phyloP scores from a whole-genome alignment of 2,113 vertebrate genomes.

The Chaetorhynchus papuensis region DNA sequence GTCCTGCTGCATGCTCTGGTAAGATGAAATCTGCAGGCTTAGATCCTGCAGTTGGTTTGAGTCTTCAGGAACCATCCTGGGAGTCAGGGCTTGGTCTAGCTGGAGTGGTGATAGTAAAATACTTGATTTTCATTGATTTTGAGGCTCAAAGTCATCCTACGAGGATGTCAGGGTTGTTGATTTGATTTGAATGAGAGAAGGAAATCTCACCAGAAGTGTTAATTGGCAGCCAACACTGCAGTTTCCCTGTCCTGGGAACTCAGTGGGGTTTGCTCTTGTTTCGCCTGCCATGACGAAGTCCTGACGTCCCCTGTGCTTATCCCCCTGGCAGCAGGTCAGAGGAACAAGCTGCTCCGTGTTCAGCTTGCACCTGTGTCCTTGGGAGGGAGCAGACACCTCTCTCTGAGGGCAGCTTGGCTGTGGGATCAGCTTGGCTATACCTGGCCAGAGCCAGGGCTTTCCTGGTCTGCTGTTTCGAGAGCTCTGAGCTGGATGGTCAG shows the following conservation, averaged over 20 bases:
- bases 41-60: not conserved
- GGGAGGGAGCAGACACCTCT: not conserved
- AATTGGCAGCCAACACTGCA: not conserved
- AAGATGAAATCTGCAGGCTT: not conserved
- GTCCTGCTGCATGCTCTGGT: not conserved
- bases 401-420: not conserved
- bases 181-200: not conserved
- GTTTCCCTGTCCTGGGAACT: not conserved
- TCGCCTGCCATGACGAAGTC: fast-evolving
- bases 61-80: not conserved
- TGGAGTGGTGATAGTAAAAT: not conserved
- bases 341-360: not conserved
- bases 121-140: not conserved
- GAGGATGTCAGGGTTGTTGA: not conserved
- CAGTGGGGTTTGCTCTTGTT: not conserved
- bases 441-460: not conserved
- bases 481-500: not conserved
- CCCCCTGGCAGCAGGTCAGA: not conserved
- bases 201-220: not conserved
- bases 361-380: not conserved
- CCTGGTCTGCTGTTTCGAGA: not conserved
- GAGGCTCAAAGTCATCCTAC: not conserved
- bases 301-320: not conserved
- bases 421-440: not conserved
- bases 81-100: not conserved